phyloP scores from a whole-genome alignment of 2,113 vertebrate species.

The Pluvianellus socialis region DNA sequence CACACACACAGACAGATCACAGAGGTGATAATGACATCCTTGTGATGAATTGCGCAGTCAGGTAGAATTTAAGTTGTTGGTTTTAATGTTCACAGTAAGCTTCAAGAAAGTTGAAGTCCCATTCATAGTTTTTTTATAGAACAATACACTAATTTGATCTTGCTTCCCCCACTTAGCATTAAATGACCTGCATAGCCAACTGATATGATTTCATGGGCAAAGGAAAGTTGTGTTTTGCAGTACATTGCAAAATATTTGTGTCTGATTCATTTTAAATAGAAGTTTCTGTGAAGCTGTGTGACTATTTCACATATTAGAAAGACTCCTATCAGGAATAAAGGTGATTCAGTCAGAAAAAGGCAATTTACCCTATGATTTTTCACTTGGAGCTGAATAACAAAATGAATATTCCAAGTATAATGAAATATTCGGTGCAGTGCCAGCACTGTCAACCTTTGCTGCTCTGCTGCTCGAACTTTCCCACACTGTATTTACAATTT shows the following conservation, averaged over 20 bases:
- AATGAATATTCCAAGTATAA: slow-evolving; percentile 19
- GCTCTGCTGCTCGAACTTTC: background rate
- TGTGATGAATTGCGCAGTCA: background rate
- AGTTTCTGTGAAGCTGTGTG: background rate
- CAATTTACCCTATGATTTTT: slow-evolving; percentile 29
- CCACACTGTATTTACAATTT: background rate
- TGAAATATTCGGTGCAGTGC: background rate
- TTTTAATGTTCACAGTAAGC: background rate
- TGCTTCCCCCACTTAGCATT: background rate
- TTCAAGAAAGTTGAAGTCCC: background rate
- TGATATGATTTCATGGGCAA: background rate
- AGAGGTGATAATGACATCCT: background rate
- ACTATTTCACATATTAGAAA: background rate
- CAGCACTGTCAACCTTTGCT: slow-evolving; percentile 19
- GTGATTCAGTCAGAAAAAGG: slow-evolving; percentile 16
- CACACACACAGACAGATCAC: background rate
- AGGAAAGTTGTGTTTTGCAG: background rate
- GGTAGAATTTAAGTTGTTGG: background rate
- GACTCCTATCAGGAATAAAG: background rate
- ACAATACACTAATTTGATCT: background rate
- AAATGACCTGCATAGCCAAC: background rate
- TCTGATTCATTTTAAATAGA: background rate
- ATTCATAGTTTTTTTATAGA: background rate
- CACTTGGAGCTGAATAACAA: background rate
- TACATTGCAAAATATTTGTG: background rate